These are phyloP conservation scores for Drosophila orena DNA, from an alignment of 1,140 invertebrate species.

Conservation along the genomic window DNA sequence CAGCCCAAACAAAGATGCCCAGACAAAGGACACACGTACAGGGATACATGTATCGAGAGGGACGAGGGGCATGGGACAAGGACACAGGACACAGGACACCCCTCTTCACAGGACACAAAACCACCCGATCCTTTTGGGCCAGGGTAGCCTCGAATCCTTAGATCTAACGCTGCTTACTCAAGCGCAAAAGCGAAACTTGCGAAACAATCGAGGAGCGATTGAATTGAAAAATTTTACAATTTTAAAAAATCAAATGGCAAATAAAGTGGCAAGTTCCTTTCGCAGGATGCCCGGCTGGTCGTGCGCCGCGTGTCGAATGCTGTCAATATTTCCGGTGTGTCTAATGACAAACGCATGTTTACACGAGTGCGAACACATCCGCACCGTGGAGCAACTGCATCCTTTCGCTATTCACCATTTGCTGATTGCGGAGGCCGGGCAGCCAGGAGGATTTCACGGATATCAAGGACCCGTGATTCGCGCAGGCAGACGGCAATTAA, in stretches of 20 bases:
- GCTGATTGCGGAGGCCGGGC: slow-evolving; percentile 55
- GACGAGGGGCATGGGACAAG: slow-evolving; percentile 32
- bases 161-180: slow-evolving; percentile 64
- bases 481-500: slow-evolving; percentile 63
- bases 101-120: slow-evolving; percentile 37
- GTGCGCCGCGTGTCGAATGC: slow-evolving; percentile 77
- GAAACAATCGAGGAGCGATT: slow-evolving; percentile 32
- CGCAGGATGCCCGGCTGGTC: slow-evolving; percentile 24
- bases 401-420: slow-evolving; percentile 9
- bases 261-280: slow-evolving; percentile 59
- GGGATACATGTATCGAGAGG: slow-evolving; percentile 13
- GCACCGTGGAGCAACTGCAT: slow-evolving; percentile 24
- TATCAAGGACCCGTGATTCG: slow-evolving; percentile 57
- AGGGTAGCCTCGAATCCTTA: slow-evolving; percentile 2
- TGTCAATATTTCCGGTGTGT: slow-evolving; percentile 81
- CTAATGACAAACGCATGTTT: slow-evolving; percentile 84
- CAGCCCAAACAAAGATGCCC: slow-evolving; percentile 71
- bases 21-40: slow-evolving; percentile 73
- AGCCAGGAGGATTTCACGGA: slow-evolving; percentile 57
- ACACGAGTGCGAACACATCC: slow-evolving; percentile 82
- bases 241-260: slow-evolving; percentile 79
- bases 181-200: slow-evolving; percentile 62
- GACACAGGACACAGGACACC: slow-evolving; percentile 43
- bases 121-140: slow-evolving; percentile 35
- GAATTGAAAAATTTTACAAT: slow-evolving; percentile 58